A percentile compares a stretch with the other conserved stretches of the same genome.
Conservation (phyloP, 1,140 invertebrate species). For the Gerris buenoi region DNA sequence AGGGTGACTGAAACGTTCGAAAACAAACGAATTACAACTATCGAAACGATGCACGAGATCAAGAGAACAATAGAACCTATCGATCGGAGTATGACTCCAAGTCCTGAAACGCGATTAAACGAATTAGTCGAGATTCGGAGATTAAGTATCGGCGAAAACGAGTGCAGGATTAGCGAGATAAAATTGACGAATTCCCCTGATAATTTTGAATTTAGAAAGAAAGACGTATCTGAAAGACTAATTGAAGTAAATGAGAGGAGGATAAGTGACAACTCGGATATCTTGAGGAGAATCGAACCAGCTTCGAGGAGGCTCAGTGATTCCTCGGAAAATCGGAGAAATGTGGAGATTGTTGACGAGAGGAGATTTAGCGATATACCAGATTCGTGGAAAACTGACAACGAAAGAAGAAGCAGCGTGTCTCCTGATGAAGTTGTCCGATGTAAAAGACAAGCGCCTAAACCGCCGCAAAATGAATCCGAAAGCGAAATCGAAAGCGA, state of each 20-base stretch:
- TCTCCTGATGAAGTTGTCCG: neutral
- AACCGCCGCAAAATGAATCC: constrained; percentile 33
- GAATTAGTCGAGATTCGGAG: neutral
- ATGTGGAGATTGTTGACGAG: neutral
- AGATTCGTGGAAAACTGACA: neutral
- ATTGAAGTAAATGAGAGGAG: neutral
- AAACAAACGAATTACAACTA: neutral
- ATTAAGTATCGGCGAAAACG: neutral
- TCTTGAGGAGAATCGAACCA: neutral
- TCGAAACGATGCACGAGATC: neutral
- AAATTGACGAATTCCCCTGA: neutral
- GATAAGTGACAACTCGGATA: neutral
- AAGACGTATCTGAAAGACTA: neutral
- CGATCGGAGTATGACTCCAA: neutral
- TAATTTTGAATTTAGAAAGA: neutral
- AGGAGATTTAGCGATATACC: neutral
- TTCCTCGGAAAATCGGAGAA: neutral
- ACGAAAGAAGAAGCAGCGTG: neutral
- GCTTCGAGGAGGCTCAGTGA: neutral
- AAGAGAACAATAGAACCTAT: neutral
- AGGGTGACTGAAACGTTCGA: neutral
- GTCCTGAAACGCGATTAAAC: neutral
- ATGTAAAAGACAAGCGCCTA: constrained; percentile 34
- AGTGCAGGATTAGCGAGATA: too few species aligned
- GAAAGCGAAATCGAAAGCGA: neutral